Evolutionary conservation across 2,113 vertebrate species (phyloP).

Genomic region (Saimiri boliviensis): DNA sequence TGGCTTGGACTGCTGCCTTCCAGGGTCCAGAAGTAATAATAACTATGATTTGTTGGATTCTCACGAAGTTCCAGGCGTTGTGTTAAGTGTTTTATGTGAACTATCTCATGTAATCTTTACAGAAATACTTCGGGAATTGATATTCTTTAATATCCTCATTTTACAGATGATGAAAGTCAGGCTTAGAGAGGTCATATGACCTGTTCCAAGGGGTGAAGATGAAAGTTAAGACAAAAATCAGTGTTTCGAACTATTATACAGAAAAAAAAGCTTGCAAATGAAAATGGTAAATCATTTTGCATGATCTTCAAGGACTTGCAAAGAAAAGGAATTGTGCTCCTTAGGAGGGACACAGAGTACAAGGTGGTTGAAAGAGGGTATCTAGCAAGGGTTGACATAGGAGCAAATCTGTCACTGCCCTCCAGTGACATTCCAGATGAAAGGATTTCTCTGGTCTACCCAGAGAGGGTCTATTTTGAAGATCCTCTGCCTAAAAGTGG

Average conservation of each 20-base stretch:
- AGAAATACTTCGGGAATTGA: conserved; percentile 44
- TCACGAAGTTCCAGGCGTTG: conserved; percentile 58
- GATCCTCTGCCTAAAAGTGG: not conserved
- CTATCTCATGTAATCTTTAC: conserved; percentile 50
- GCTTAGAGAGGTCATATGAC: not conserved
- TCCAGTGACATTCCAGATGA: not conserved
- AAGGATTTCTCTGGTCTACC: not conserved
- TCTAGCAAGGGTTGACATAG: not conserved
- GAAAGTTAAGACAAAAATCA: conserved; percentile 18
- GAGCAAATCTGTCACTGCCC: not conserved
- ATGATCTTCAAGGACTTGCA: not conserved
- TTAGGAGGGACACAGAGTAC: not conserved
- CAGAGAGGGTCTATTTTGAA: not conserved
- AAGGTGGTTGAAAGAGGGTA: not conserved
- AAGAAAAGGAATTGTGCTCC: not conserved
- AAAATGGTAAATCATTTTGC: conserved; percentile 20
- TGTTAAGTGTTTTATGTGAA: conserved; percentile 57
- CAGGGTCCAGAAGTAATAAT: conserved; percentile 60
- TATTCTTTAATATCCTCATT: conserved; percentile 44
- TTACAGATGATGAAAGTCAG: not conserved
- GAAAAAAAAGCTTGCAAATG: conserved; percentile 41
- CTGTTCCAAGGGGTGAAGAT: not conserved
- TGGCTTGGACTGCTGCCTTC: conserved; percentile 46
- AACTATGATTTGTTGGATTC: conserved; percentile 62
- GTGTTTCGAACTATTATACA: not conserved